Conservation (phyloP, 2,113 vertebrate genomes). For the Festucalex cinctus region DNA sequence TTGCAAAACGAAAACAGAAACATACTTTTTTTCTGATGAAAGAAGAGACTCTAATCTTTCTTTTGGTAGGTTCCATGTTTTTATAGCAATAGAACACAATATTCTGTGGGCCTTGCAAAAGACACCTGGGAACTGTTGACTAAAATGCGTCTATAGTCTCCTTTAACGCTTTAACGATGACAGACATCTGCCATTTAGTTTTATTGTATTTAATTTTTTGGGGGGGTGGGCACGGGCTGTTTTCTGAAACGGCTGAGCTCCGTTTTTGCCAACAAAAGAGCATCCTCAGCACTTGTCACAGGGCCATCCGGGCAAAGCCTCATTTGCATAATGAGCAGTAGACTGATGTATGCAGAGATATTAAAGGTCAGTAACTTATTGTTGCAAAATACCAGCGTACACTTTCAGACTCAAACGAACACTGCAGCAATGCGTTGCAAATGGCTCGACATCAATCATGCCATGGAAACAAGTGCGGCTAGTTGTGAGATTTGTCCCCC, state of each 20-base stretch:
- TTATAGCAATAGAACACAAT: too few species aligned
- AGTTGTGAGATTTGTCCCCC: neutral
- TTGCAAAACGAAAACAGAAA: too few species aligned
- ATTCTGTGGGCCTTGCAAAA: too few species aligned
- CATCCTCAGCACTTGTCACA: neutral
- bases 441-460: neutral
- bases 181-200: slow-evolving; percentile 24
- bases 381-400: neutral
- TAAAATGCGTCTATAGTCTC: neutral
- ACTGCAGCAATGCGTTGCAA: slow-evolving; percentile 4
- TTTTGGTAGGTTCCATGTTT: too few species aligned
- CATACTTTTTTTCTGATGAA: too few species aligned
- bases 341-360: neutral
- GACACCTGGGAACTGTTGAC: neutral
- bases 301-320: neutral
- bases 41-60: too few species aligned
- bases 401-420: neutral
- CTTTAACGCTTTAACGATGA: slow-evolving; percentile 46
- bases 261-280: slow-evolving; percentile 14
- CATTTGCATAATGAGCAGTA: neutral
- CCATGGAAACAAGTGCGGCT: neutral
- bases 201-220: slow-evolving; percentile 9
- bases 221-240: slow-evolving; percentile 23
- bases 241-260: slow-evolving; percentile 21
- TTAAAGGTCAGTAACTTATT: neutral